A percentile compares a stretch with the other conserved stretches of the same genome.
Conservation (phyloP, 2,888 invertebrate species). For the Ophraella communa region DNA sequence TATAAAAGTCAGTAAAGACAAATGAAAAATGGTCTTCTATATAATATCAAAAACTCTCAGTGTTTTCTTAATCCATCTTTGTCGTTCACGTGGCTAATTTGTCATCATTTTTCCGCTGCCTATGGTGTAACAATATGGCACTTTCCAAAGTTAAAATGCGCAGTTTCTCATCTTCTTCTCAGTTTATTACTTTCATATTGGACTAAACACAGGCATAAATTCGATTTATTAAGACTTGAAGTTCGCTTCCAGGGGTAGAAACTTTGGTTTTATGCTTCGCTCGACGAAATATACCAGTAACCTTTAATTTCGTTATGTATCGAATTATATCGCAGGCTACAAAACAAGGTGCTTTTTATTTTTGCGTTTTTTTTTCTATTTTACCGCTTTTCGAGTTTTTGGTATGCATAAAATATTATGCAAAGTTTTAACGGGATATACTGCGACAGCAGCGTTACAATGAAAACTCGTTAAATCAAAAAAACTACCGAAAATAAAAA, state of each 20-base stretch:
- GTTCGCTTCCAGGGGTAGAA: constrained; percentile 22
- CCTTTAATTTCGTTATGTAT: constrained; percentile 29
- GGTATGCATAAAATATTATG: constrained; percentile 7
- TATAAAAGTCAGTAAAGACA: not conserved
- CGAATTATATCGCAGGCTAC: constrained; percentile 15
- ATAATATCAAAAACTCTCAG: not conserved
- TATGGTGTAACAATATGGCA: constrained; percentile 19
- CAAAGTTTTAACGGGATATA: constrained; percentile 5
- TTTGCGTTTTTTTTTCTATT: constrained; percentile 17
- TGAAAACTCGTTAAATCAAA: not conserved
- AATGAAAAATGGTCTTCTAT: not conserved
- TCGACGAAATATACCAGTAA: constrained; percentile 25
- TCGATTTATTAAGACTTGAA: constrained; percentile 34
- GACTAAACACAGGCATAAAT: constrained; percentile 33
- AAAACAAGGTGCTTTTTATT: constrained; percentile 21
- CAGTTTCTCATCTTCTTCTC: constrained; percentile 16
- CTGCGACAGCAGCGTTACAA: not conserved
- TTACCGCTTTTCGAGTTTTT: constrained; percentile 8
- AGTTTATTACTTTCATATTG: constrained; percentile 32
- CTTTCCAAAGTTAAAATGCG: constrained; percentile 7
- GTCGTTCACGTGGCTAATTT: constrained; percentile 11
- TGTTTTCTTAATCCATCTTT: constrained; percentile 13
- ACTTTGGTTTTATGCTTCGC: constrained; percentile 26
- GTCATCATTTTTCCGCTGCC: constrained; percentile 10
- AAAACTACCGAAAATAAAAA: not conserved